A percentile compares a stretch with the other conserved stretches of the same genome.
Evolutionary conservation across 92 coral and sea anemone genomes (phyloP).

Genomic region (Zoanthus sociatus): DNA sequence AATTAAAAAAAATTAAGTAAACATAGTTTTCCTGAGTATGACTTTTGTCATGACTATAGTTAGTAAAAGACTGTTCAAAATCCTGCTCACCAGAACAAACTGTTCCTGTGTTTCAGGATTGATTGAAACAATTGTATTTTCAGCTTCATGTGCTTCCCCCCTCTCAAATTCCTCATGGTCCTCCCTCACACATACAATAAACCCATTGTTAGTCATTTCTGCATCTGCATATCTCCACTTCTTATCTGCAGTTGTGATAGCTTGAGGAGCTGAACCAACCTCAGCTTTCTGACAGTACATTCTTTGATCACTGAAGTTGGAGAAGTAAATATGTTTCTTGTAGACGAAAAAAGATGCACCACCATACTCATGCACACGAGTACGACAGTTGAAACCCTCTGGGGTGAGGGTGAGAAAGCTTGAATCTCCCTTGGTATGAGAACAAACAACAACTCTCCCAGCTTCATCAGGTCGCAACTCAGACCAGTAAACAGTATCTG

Average conservation of each 20-base stretch:
- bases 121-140: slow-evolving; percentile 85
- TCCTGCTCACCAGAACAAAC: slow-evolving; percentile 79
- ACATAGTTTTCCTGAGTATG: too few species aligned
- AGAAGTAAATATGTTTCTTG: slow-evolving; percentile 85
- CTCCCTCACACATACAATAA: slow-evolving; percentile 90
- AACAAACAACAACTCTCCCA: slow-evolving; percentile 86
- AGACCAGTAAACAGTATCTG: slow-evolving; percentile 89
- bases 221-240: slow-evolving; percentile 97
- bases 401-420: slow-evolving; percentile 75
- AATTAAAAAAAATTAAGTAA: too few species aligned
- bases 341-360: slow-evolving; percentile 93
- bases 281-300: slow-evolving; percentile 81
- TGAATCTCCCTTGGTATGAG: slow-evolving; percentile 59
- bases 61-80: background rate
- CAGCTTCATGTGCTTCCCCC: slow-evolving; percentile 77
- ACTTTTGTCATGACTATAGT: background rate
- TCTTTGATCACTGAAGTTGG: slow-evolving; percentile 92
- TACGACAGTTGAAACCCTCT: slow-evolving; percentile 79
- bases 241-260: slow-evolving; percentile 84
- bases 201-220: slow-evolving; percentile 54
- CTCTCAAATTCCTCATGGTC: slow-evolving; percentile 82
- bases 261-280: slow-evolving; percentile 30
- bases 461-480: slow-evolving; percentile 87
- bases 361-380: slow-evolving; percentile 95
- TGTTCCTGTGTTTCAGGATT: slow-evolving; percentile 83